A percentile compares a stretch with the other conserved stretches of the same genome.
phyloP scores from a whole-genome alignment of 2,888 invertebrate genomes.

The Nowickia ferox region DNA sequence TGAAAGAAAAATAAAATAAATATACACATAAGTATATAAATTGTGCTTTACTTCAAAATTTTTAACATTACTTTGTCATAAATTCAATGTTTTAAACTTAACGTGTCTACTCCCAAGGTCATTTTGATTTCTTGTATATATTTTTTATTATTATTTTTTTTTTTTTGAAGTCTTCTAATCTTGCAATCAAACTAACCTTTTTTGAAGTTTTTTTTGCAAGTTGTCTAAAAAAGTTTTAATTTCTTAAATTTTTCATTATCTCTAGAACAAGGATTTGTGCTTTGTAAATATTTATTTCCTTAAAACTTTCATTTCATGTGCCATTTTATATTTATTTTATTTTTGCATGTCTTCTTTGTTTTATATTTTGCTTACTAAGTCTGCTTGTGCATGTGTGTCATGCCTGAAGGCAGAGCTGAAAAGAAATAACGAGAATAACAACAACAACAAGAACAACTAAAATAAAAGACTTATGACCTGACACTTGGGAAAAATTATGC shows the following conservation, averaged over 20 bases:
- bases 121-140: neutral
- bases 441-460: constrained; percentile 27
- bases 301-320: constrained; percentile 61
- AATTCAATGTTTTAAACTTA: no score
- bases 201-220: constrained; percentile 5
- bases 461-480: constrained; percentile 70
- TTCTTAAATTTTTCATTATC: constrained; percentile 28
- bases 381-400: constrained; percentile 63
- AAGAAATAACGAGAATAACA: constrained; percentile 35
- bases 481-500: constrained; percentile 72
- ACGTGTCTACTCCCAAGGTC: neutral
- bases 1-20: no score
- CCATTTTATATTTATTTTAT: constrained; percentile 34
- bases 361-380: constrained; percentile 39
- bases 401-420: constrained; percentile 61
- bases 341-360: neutral
- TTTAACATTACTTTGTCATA: no score
- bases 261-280: constrained; percentile 35
- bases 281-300: constrained; percentile 64
- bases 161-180: neutral
- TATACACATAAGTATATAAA: no score
- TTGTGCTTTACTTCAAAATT: no score
- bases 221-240: neutral
- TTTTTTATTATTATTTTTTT: no score
- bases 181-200: constrained; percentile 8